These are phyloP conservation scores for Drosophila guanche DNA, from an alignment of 1,140 invertebrate genomes.

Conservation along the genomic window DNA sequence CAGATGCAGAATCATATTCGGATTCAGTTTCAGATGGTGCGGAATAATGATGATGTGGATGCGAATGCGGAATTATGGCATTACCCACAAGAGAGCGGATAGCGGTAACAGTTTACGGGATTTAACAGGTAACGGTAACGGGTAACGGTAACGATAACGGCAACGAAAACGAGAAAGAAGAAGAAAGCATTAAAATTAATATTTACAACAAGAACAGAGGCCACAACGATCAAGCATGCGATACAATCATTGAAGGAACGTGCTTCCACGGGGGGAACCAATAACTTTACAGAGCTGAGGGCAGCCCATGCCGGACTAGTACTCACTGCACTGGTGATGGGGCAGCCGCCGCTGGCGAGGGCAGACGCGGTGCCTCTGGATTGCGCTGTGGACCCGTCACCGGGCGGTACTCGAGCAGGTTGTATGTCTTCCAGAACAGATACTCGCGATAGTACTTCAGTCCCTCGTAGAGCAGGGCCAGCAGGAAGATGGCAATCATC, in stretches of 20 bases:
- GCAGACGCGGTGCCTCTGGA: slow-evolving; percentile 74
- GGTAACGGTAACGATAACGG: slow-evolving; percentile 39
- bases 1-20: background rate
- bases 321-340: slow-evolving; percentile 88
- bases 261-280: background rate
- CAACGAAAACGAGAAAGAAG: slow-evolving; percentile 51
- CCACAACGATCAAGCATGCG: slow-evolving; percentile 14
- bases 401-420: slow-evolving; percentile 87
- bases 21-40: slow-evolving; percentile 3
- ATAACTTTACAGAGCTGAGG: background rate
- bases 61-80: slow-evolving; percentile 8
- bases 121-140: slow-evolving; percentile 8
- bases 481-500: slow-evolving; percentile 92
- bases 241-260: background rate
- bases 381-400: slow-evolving; percentile 89
- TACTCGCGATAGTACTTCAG: slow-evolving; percentile 95
- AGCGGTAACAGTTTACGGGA: too few species aligned
- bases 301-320: slow-evolving; percentile 61
- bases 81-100: slow-evolving; percentile 30
- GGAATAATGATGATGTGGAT: slow-evolving; percentile 10
- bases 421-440: slow-evolving; percentile 92
- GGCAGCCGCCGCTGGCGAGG: slow-evolving; percentile 65
- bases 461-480: slow-evolving; percentile 94
- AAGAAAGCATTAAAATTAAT: slow-evolving; percentile 61
- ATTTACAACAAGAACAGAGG: slow-evolving; percentile 45